Percentiles rank a stretch among this genome's conserved stretches.
phyloP scores from a whole-genome alignment of 2,113 vertebrate species.

The Dasyornis broadbenti region DNA sequence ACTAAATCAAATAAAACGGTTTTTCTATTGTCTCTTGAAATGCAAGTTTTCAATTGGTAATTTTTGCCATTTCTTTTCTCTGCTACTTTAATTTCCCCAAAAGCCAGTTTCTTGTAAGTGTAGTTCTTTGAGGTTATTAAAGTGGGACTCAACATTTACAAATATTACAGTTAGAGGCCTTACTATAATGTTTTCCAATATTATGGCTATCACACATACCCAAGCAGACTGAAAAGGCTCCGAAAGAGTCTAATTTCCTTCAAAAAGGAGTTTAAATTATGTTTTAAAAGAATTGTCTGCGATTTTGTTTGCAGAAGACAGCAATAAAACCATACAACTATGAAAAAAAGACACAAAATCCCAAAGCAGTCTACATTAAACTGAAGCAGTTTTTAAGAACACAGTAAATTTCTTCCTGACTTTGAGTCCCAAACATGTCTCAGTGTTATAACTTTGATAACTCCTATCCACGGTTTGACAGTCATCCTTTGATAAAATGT shows the following conservation, averaged over 20 bases:
- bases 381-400: not conserved
- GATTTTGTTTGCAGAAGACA: not conserved
- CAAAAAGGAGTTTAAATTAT: not conserved
- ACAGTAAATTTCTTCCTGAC: not conserved
- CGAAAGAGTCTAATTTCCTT: not conserved
- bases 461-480: not conserved
- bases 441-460: not conserved
- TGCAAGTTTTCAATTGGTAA: not conserved
- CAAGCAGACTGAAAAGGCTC: not conserved
- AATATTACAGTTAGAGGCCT: not conserved
- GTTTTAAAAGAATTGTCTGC: not conserved
- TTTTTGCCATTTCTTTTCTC: not conserved
- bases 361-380: not conserved
- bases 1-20: not conserved
- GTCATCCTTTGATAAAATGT: not conserved
- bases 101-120: not conserved
- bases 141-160: not conserved
- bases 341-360: not conserved
- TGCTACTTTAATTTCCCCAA: not conserved
- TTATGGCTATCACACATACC: not conserved
- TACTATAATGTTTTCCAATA: not conserved
- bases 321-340: not conserved
- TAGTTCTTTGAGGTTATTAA: not conserved
- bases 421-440: not conserved
- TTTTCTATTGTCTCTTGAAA: not conserved